Percentiles rank a stretch among this genome's conserved stretches.
These are phyloP conservation scores for Keiferia lycopersicella DNA, from an alignment of 2,888 invertebrate species.

Conservation along the genomic window DNA sequence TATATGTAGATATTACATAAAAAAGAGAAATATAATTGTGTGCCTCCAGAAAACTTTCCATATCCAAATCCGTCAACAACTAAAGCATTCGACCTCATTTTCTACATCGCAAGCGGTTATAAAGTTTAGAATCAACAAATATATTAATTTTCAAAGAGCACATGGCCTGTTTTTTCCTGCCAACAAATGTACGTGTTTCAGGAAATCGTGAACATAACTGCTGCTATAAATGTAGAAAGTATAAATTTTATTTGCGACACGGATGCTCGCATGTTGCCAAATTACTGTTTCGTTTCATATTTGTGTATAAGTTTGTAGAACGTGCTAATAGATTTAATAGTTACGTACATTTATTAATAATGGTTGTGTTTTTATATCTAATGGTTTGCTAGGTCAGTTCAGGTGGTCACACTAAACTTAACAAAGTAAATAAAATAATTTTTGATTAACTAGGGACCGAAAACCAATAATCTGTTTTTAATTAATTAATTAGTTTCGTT, in stretches of 20 bases:
- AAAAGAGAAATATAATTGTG: no score
- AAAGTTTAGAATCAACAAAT: slow-evolving; percentile 11
- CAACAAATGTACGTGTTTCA: slow-evolving; percentile 19
- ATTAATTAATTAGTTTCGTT: no score
- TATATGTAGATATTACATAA: background rate
- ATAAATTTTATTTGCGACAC: slow-evolving; percentile 1
- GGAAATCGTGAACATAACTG: slow-evolving; percentile 4
- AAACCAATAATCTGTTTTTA: no score
- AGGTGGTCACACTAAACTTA: no score
- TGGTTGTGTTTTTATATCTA: no score
- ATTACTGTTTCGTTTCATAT: slow-evolving; percentile 12
- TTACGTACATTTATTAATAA: no score
- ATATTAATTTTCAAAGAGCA: background rate
- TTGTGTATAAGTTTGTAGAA: background rate
- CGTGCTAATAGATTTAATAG: background rate
- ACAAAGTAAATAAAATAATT: no score
- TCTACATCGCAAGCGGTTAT: background rate
- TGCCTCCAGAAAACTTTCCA: no score
- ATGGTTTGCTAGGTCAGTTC: no score
- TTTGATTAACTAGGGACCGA: no score
- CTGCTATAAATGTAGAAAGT: slow-evolving; percentile 18
- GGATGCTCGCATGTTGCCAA: slow-evolving; percentile 19
- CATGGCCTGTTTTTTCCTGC: slow-evolving; percentile 19
- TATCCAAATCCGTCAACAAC: background rate
- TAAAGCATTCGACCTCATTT: background rate